phyloP scores from a whole-genome alignment of 1,140 invertebrate species.

The Caerostris extrusa region DNA sequence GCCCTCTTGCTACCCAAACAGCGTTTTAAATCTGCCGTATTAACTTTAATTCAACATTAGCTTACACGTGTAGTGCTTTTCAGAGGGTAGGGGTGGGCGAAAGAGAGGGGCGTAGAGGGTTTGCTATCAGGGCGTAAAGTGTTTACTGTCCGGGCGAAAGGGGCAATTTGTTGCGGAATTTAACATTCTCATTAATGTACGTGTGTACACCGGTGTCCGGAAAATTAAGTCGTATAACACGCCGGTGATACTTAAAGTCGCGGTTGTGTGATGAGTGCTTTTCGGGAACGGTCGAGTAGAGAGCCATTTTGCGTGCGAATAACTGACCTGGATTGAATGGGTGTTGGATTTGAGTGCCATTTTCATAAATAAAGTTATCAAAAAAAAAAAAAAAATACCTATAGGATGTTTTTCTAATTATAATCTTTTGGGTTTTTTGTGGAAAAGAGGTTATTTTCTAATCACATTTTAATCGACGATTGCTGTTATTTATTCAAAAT shows the following conservation, averaged over 20 bases:
- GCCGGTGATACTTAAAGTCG: slow-evolving; percentile 62
- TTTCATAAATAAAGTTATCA: no score
- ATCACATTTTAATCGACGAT: no score
- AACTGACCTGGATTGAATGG: no score
- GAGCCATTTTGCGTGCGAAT: no score
- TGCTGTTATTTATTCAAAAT: no score
- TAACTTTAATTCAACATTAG: slow-evolving; percentile 69
- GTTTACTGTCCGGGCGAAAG: slow-evolving; percentile 35
- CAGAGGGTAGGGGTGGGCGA: background rate
- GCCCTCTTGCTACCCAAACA: slow-evolving; percentile 56
- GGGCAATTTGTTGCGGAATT: slow-evolving; percentile 69
- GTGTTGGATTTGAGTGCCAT: no score
- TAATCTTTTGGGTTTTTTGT: no score
- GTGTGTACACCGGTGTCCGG: background rate
- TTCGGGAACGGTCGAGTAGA: background rate
- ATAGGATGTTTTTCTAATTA: no score
- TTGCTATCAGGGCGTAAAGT: slow-evolving; percentile 52
- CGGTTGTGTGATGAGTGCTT: slow-evolving; percentile 30
- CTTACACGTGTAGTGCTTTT: slow-evolving; percentile 12
- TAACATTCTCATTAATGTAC: slow-evolving; percentile 56
- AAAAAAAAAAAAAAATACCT: no score
- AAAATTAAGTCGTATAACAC: slow-evolving; percentile 67
- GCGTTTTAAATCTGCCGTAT: slow-evolving; percentile 69
- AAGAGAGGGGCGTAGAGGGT: background rate
- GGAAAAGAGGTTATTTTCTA: no score